Base-by-base conservation (phyloP, 2,797 vertebrate genomes). In the Lycodopsis pacificus region DNA sequence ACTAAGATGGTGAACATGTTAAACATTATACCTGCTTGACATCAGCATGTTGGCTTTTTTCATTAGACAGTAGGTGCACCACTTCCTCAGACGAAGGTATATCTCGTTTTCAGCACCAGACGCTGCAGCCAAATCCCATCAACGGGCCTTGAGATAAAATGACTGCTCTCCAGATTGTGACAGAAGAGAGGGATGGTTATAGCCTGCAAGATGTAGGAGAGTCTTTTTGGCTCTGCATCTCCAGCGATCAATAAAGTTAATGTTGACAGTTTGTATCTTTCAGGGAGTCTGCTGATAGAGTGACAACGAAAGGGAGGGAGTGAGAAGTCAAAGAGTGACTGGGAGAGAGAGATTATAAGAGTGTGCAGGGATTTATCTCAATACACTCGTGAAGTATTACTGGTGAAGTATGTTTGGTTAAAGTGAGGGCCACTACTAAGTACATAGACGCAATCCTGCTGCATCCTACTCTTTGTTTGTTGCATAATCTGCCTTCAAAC, bases 231-330 rank as follows among this genome's bases (percentile, higher is more conserved):
- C 77, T 78, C 38, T 20, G 49, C 49, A n/a, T 71, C 71, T 67
- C 46, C 48, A 20, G 64, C 66, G 62, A 82, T 82, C 74, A 77
- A 74, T 72, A 46, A 67, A 44, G 64, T 17, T 63, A 68, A 77
- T 85, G 80, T 61, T 74, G 80, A 86, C 76, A 69, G 67, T 77
- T 73, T 72, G 67, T 73, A 56, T 86, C 72, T 75, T 64, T 68
- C 20, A 0, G 64, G 57, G 80, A 59, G 78, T 53, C 49, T n/a
- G 51, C 7, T 27, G 62, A 65, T 71, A 49, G 51, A 77, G 68
- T 15, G 75, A 72, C 65, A 61, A 82, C 17, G 40, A 71, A 57
- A 67, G 15, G 72, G 63, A 65, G 68, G 46, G 46, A 20, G 46
- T 9, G 71, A 88, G 71, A 66, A 86, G 79, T 70, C 59, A 77